A percentile compares a stretch with the other conserved stretches of the same genome.
phyloP scores from a whole-genome alignment of 2,888 invertebrate genomes.

The Ceriagrion tenellum region DNA sequence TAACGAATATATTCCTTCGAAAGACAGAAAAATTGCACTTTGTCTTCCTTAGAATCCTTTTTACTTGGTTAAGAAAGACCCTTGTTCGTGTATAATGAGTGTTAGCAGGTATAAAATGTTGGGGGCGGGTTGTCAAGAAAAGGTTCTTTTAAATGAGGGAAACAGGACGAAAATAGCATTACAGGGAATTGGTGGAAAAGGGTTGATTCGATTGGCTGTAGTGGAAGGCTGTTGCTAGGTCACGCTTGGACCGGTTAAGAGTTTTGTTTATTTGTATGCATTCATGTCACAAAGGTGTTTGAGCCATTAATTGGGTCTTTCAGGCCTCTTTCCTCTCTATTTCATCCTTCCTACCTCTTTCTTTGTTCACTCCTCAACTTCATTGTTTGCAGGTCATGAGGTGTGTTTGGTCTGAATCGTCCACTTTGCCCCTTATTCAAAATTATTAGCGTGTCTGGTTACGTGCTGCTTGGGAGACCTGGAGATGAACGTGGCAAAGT shows the following conservation, averaged over 20 bases:
- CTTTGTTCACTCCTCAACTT: neutral
- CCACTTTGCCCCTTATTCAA: too few species aligned
- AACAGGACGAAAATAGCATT: neutral
- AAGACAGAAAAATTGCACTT: neutral
- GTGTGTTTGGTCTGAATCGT: neutral
- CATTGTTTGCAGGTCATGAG: neutral
- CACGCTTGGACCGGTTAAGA: neutral
- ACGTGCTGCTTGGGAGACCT: too few species aligned
- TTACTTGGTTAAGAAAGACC: neutral
- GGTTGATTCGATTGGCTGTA: neutral
- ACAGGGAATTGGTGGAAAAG: neutral
- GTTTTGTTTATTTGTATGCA: too few species aligned
- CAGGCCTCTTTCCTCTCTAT: neutral
- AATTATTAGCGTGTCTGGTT: too few species aligned
- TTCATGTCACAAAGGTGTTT: neutral
- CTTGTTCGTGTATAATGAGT: neutral
- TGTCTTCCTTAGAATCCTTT: neutral
- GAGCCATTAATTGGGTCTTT: neutral
- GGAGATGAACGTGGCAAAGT: too few species aligned
- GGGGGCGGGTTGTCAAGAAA: neutral
- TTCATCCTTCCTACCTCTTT: neutral
- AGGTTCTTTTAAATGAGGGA: neutral
- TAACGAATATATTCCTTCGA: neutral
- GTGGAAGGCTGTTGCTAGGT: neutral
- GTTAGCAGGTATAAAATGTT: neutral